A percentile compares a stretch with the other conserved stretches of the same genome.
Evolutionary conservation across 1,140 invertebrate species (phyloP).

Genomic region (Drosophila aff.): DNA sequence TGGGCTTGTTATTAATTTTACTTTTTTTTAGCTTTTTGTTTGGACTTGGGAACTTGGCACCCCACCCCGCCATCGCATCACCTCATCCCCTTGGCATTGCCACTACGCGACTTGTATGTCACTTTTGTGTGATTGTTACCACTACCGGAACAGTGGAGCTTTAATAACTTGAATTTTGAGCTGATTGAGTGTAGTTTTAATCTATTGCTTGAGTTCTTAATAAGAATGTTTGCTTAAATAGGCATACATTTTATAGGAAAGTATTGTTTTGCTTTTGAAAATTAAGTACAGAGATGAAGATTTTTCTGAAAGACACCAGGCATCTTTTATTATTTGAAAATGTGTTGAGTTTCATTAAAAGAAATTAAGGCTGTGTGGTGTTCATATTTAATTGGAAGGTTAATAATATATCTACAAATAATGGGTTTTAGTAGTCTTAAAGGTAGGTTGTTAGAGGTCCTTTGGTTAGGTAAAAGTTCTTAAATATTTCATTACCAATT

Average conservation of each 20-base stretch:
- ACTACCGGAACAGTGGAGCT: constrained; percentile 20
- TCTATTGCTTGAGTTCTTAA: neutral
- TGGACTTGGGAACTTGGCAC: constrained; percentile 43
- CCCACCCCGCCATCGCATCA: neutral
- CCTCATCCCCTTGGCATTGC: constrained; percentile 33
- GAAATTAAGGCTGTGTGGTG: neutral
- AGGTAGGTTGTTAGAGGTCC: neutral
- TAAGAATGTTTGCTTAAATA: neutral
- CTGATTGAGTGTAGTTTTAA: neutral
- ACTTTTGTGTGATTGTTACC: constrained; percentile 69
- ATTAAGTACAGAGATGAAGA: neutral
- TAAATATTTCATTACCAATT: neutral
- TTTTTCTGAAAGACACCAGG: fast-evolving
- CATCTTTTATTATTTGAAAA: neutral
- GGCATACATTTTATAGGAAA: neutral
- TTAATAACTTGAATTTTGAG: neutral
- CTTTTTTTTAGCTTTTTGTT: constrained; percentile 57
- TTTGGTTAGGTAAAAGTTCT: neutral
- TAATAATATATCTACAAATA: neutral
- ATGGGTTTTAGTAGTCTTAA: neutral
- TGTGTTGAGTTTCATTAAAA: too few species aligned
- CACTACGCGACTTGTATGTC: constrained; percentile 67
- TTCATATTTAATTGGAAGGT: too few species aligned
- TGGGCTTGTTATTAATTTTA: constrained; percentile 48
- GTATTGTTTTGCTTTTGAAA: neutral